Base-by-base conservation (phyloP, 1,140 invertebrate species). In the Tetranychus cinnabarinus region DNA sequence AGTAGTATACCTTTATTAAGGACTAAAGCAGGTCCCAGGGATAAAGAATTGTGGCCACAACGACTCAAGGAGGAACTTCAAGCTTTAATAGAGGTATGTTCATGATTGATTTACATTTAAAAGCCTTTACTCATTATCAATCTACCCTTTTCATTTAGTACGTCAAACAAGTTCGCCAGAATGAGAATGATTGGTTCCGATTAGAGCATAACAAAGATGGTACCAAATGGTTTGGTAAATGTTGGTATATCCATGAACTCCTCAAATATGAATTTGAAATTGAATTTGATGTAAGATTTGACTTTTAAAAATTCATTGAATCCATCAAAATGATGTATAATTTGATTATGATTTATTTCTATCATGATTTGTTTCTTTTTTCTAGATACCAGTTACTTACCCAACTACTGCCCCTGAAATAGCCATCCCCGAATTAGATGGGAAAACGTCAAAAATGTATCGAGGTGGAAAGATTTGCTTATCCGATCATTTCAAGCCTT, bases 391-490 rank as follows among this genome's bases (percentile, higher is more conserved):
- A 36, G 82, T 98, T 42, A 97, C 90, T 1, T 99, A 97, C 76
- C 96, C 96, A 10, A 81, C 81, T 7, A 98, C 93, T n/a, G 86
- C 95, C 4, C 93, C 93, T 2, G 96, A 99, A 77, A 85, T 99
- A 65, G 88, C 91, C 1, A 68, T 98, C 47, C 93, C 93, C 4
- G 91, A 96, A 71, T 74, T 99, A 12, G 96, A 99, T 77, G 96
- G 96, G 3, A 99, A 98, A 78, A 99, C 96, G 4, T 92, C 95
- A 0, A 99, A 99, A 77, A 99, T 99, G 96, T 99, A 97, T 74
- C 76, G 91, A 66, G 92, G 92, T 33, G 93, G 93, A 12, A 95
- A 95, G 74, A 97, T 98, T 64, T 97, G 93, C 70, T 73, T 97
- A 23, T 95, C 89, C 0, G 96, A 98, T 72, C 96, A 99, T 72